phyloP scores from a whole-genome alignment of 2,797 vertebrate species.

The Sebastes kiyomatsui region DNA sequence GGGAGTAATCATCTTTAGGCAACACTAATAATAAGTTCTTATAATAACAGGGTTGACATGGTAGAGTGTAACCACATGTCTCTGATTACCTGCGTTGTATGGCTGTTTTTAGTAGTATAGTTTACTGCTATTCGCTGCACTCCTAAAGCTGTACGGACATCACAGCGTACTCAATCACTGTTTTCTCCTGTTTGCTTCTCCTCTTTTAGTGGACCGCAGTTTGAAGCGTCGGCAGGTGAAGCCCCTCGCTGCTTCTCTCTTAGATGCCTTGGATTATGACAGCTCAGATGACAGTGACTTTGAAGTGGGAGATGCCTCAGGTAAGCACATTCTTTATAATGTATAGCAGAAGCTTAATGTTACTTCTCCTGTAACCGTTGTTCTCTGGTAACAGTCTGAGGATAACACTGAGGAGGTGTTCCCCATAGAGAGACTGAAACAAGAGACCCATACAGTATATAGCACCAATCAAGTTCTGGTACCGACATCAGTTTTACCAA shows the following conservation, averaged over 20 bases:
- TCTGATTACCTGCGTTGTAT: not conserved
- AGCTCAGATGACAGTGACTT: constrained; percentile 99
- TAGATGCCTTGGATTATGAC: constrained; percentile 98
- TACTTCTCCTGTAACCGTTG: too few relatives aligned
- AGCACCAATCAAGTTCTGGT: not conserved
- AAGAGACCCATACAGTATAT: not conserved
- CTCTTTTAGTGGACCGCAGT: constrained; percentile 91
- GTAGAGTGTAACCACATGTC: not conserved
- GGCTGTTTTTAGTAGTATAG: not conserved
- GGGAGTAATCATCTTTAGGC: not conserved
- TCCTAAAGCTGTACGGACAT: not conserved
- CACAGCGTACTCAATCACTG: not conserved
- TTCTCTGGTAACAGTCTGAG: too few relatives aligned
- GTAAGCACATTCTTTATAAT: constrained; percentile 72
- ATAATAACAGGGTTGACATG: not conserved
- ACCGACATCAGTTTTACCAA: too few relatives aligned
- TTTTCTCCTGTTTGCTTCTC: not conserved
- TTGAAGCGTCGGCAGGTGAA: constrained; percentile 98
- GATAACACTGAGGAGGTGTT: too few relatives aligned
- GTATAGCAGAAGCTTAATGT: not conserved
- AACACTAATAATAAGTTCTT: not conserved
- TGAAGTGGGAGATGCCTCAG: constrained; percentile 98
- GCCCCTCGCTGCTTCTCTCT: constrained; percentile 94
- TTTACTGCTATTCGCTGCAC: not conserved
- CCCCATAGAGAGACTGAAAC: not conserved